These are phyloP conservation scores for Nomada hirtipes DNA, from an alignment of 2,888 invertebrate species.

Conservation along the genomic window DNA sequence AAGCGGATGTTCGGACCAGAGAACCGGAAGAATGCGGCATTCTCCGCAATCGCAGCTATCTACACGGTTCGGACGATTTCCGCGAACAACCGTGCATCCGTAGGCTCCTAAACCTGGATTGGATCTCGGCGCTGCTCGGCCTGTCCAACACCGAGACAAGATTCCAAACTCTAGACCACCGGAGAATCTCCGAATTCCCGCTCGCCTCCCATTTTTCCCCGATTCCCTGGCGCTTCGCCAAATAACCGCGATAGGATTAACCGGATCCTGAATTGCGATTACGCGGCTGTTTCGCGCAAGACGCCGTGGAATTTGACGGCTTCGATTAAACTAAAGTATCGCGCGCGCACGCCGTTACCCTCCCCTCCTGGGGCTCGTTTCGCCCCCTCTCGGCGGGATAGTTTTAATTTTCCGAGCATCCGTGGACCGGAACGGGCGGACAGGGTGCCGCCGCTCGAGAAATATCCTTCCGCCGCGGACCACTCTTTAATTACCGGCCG, in stretches of 20 bases:
- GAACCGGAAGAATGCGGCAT: slow-evolving; percentile 53
- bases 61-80: slow-evolving; percentile 45
- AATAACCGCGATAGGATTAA: slow-evolving; percentile 9
- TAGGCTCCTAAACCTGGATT: slow-evolving; percentile 50
- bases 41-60: slow-evolving; percentile 47
- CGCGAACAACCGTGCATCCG: slow-evolving; percentile 26
- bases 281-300: slow-evolving; percentile 28
- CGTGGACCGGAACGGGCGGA: neutral
- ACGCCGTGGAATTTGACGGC: slow-evolving; percentile 20
- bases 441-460: neutral
- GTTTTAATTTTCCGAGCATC: slow-evolving; percentile 16
- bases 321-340: neutral
- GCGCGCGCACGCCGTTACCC: neutral
- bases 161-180: slow-evolving; percentile 15
- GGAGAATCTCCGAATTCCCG: slow-evolving; percentile 31
- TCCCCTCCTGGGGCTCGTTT: neutral
- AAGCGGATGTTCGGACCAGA: neutral
- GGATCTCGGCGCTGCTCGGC: slow-evolving; percentile 30
- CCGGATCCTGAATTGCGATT: slow-evolving; percentile 28
- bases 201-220: neutral
- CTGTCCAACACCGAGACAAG: slow-evolving; percentile 7
- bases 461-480: slow-evolving; percentile 27
- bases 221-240: neutral
- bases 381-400: neutral
- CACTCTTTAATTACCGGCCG: slow-evolving; percentile 40